Evolutionary conservation across 1,140 invertebrate species (phyloP).

Genomic region (Trypoxylus dichotomus): DNA sequence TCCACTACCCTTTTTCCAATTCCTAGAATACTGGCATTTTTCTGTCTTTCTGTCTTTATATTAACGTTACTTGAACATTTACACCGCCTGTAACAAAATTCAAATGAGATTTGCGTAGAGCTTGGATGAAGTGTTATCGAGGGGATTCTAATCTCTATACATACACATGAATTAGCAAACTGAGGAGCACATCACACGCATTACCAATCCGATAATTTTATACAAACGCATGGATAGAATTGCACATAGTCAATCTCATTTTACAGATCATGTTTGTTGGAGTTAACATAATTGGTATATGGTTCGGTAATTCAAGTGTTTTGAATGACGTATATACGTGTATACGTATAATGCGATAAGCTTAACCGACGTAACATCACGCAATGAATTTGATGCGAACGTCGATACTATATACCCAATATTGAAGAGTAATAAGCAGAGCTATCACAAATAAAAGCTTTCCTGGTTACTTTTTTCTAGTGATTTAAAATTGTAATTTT

Average conservation of each 20-base stretch:
- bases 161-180: not conserved
- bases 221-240: not conserved
- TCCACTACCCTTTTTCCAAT: too few species aligned
- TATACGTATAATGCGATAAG: not conserved
- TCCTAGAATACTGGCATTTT: too few species aligned
- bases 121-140: not conserved
- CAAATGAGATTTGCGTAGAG: not conserved
- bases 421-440: not conserved
- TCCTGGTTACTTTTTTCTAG: too few species aligned
- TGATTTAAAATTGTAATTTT: too few species aligned
- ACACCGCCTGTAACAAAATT: not conserved
- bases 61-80: not conserved
- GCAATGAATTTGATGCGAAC: not conserved
- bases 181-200: not conserved
- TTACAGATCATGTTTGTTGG: not conserved
- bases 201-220: not conserved
- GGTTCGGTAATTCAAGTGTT: conserved; percentile 1
- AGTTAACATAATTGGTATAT: conserved; percentile 12
- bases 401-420: not conserved
- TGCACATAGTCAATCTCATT: not conserved
- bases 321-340: not conserved
- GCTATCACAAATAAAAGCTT: not conserved
- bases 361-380: not conserved
- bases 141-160: not conserved
- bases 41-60: not conserved